Evolutionary conservation across 2,113 vertebrate genomes (phyloP).

Genomic region (Elachura formosa): DNA sequence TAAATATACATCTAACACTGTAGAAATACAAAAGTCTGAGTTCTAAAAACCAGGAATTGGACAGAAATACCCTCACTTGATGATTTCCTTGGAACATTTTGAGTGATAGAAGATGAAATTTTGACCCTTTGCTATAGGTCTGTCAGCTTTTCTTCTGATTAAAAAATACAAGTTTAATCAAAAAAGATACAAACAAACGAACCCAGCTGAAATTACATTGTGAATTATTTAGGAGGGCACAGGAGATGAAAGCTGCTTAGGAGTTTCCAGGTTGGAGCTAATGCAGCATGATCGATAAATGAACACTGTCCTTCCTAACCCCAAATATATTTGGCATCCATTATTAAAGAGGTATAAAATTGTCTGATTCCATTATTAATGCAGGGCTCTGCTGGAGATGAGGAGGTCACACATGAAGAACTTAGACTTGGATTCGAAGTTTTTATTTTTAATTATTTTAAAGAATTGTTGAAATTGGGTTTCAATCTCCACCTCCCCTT

Average conservation of each 20-base stretch:
- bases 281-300: conserved; percentile 75
- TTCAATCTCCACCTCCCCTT: neutral
- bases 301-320: conserved; percentile 64
- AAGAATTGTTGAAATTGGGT: neutral
- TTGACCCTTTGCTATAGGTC: neutral
- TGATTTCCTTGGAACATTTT: neutral
- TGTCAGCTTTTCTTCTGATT: conserved; percentile 28
- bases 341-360: conserved; percentile 72
- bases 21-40: neutral
- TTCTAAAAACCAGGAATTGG: neutral
- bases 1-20: neutral
- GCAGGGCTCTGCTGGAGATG: conserved; percentile 50
- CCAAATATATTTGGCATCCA: conserved; percentile 64
- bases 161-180: conserved; percentile 49
- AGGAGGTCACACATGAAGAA: conserved; percentile 6
- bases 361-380: conserved; percentile 70
- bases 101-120: neutral
- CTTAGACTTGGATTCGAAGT: neutral
- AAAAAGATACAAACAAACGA: conserved; percentile 26
- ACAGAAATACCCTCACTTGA: neutral
- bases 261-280: conserved; percentile 67
- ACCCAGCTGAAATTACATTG: conserved; percentile 51
- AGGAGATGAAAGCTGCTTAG: conserved; percentile 71
- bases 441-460: neutral
- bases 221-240: conserved; percentile 76